Evolutionary conservation across 2,888 invertebrate genomes (phyloP).

Genomic region (Acrobasis suavella): DNA sequence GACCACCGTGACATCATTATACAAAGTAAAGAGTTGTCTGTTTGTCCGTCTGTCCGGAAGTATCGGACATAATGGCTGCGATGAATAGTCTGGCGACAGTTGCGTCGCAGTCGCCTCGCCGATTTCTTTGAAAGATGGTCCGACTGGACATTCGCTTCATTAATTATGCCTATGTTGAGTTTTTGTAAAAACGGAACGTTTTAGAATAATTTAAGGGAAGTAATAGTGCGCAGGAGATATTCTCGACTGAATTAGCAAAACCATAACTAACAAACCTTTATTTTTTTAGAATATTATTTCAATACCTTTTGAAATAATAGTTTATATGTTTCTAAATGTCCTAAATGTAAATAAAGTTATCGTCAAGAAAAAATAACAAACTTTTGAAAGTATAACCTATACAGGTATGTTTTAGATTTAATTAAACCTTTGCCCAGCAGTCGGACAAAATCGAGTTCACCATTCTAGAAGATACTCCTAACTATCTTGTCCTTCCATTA

Average conservation of each 20-base stretch:
- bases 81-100: constrained; percentile 40
- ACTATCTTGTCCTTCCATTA: too few relatives aligned
- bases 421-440: too few relatives aligned
- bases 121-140: constrained; percentile 24
- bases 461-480: too few relatives aligned
- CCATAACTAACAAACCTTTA: too few relatives aligned
- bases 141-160: constrained; percentile 39
- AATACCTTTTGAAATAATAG: too few relatives aligned
- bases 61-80: constrained; percentile 33
- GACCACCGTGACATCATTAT: constrained; percentile 49
- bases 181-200: constrained; percentile 9
- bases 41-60: constrained; percentile 38
- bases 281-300: too few relatives aligned
- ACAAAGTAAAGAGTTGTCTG: constrained; percentile 39
- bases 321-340: too few relatives aligned
- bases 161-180: constrained; percentile 23
- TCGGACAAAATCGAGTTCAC: too few relatives aligned
- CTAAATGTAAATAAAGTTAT: too few relatives aligned
- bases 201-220: neutral
- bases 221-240: neutral
- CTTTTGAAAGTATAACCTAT: too few relatives aligned
- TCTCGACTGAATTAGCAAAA: neutral
- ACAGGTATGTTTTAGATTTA: too few relatives aligned
- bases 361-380: too few relatives aligned
- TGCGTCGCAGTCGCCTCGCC: constrained; percentile 35